Evolutionary conservation across 2,113 vertebrate species (phyloP).

Genomic region (Scalopus aquaticus): DNA sequence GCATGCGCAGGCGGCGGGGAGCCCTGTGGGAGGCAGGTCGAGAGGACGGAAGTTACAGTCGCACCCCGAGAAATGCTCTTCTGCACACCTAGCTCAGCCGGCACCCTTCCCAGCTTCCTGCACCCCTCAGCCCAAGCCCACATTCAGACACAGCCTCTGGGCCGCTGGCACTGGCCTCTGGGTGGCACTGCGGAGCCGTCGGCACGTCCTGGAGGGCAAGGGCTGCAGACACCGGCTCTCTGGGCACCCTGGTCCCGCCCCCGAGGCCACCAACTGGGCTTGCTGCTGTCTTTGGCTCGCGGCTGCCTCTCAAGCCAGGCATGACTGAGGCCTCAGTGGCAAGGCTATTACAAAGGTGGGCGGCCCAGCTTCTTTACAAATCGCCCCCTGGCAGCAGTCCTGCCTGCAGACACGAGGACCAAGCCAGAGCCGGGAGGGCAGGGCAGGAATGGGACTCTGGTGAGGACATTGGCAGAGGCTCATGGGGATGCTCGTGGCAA

Average conservation of each 20-base stretch:
- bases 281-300: background rate
- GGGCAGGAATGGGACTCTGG: background rate
- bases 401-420: background rate
- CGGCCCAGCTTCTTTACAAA: background rate
- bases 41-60: background rate
- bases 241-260: background rate
- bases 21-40: background rate
- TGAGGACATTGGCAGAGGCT: background rate
- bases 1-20: background rate
- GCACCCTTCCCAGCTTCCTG: background rate
- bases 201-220: background rate
- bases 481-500: background rate
- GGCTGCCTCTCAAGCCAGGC: background rate
- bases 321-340: background rate
- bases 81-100: background rate
- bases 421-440: background rate
- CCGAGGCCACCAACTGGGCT: background rate
- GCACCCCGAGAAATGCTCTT: background rate
- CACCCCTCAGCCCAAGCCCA: background rate
- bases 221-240: background rate
- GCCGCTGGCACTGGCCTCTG: constrained; percentile 2
- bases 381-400: background rate
- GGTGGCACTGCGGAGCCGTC: constrained; percentile 66
- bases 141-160: background rate
- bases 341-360: background rate